A percentile compares a stretch with the other conserved stretches of the same genome.
Conservation (phyloP, 2,888 invertebrate species). For the Dicycla oo region DNA sequence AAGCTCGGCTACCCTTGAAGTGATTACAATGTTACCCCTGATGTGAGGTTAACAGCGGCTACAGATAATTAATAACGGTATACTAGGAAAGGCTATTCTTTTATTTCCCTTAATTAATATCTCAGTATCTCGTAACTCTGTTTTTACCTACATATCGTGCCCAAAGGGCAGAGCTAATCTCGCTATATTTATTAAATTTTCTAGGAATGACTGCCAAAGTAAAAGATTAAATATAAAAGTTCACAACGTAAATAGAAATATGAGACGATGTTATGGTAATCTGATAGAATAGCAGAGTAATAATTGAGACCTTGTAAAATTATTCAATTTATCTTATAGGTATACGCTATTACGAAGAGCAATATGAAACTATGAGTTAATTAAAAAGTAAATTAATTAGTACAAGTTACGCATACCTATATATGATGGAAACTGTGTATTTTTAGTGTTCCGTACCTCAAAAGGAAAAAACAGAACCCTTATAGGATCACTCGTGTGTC, state of each 20-base stretch:
- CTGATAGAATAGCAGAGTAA: neutral
- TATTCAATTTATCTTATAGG: neutral
- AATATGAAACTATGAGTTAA: too few species aligned
- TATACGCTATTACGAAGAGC: neutral
- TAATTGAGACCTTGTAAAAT: neutral
- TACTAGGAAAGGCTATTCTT: slow-evolving; percentile 20
- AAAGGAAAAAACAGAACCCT: too few species aligned
- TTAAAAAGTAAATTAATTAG: too few species aligned
- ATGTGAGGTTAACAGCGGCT: slow-evolving; percentile 48
- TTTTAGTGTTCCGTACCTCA: too few species aligned
- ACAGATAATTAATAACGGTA: slow-evolving; percentile 56
- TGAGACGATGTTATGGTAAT: neutral
- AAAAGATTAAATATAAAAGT: neutral
- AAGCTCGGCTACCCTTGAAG: slow-evolving; percentile 51
- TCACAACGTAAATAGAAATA: neutral
- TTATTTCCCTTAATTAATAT: slow-evolving; percentile 49
- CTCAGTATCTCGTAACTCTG: slow-evolving; percentile 18
- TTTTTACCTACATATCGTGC: slow-evolving; percentile 10
- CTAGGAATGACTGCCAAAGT: neutral
- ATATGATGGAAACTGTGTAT: too few species aligned
- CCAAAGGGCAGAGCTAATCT: slow-evolving; percentile 6
- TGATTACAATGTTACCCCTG: slow-evolving; percentile 56
- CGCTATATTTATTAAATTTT: neutral
- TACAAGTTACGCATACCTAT: too few species aligned
- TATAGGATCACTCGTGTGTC: too few species aligned